Evolutionary conservation across 2,888 invertebrate genomes (phyloP), one percentile per base, ranked within the genome.

Genomic region (Odontomyia ornata): DNA sequence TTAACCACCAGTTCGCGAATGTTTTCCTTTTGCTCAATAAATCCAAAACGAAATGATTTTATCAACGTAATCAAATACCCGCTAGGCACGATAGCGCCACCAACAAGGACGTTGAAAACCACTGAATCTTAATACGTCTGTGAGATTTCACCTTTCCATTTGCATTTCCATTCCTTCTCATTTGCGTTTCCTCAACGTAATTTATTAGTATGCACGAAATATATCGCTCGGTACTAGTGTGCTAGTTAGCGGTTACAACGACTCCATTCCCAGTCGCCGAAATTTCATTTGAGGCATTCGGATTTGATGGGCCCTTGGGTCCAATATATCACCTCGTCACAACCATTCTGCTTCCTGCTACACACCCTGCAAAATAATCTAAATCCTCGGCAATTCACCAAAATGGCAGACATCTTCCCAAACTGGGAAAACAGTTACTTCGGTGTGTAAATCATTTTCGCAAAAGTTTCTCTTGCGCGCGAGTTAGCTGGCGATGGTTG

Each of bases 231-330:
- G n/a, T 28, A 18, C 56, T 72, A 56, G 56, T 72, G 56, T 27
- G 71, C 71, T 72, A 72, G 71, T 72, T 72, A 72, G 71, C 30
- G 71, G 71, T 72, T 72, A 27, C 28, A 56, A 56, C n/a, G n/a
- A 72, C 56, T 72, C 71, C 52, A 65, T 65, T 65, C 30, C 65
- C 30, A 65, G 65, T n/a, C 27, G 52, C 71, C 52, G 56, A 5
- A 52, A 28, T 52, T 72, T 72, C 56, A 72, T 72, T 72, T 18
- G 23, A 27, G 28, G 56, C 71, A 56, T 56, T 72, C 28, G n/a
- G 71, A 72, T 72, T 72, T 56, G 71, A 72, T 72, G 27, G 71
- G 71, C 71, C 71, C 71, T 9, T 56, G 71, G 71, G 71, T 36
- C 15, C 28, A 56, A 72, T 72, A 72, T 72, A 72, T 72, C 52